phyloP scores from a whole-genome alignment of 2,113 vertebrate genomes.

The Fulica atra region DNA sequence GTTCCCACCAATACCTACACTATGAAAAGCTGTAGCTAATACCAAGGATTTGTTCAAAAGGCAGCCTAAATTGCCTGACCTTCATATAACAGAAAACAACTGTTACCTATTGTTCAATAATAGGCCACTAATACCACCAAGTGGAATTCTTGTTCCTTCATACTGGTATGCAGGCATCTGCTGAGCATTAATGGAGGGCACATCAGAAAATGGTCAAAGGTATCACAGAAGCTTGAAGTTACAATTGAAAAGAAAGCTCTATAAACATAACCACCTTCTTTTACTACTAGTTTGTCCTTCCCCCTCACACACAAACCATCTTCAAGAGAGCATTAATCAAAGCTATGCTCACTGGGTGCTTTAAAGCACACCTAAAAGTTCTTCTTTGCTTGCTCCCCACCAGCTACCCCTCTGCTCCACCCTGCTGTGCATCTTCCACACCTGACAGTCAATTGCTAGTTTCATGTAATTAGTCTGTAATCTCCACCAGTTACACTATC shows the following conservation, averaged over 20 bases:
- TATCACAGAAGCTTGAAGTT: neutral
- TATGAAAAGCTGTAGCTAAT: neutral
- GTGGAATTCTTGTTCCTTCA: neutral
- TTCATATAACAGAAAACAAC: neutral
- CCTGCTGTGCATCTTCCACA: neutral
- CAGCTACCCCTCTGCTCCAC: neutral
- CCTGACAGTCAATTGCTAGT: neutral
- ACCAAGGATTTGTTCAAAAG: neutral
- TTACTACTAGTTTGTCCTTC: neutral
- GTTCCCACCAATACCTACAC: neutral
- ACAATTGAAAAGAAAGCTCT: neutral
- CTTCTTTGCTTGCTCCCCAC: neutral
- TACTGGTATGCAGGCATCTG: neutral
- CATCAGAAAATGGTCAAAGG: neutral
- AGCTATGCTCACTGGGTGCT: accelerated
- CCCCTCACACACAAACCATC: neutral
- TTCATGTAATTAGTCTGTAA: neutral
- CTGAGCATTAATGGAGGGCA: neutral
- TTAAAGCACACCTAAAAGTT: neutral
- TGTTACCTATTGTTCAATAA: accelerated
- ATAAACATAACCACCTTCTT: neutral
- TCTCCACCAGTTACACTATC: neutral
- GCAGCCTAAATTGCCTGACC: neutral
- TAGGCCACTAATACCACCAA: neutral
- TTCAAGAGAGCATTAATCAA: neutral